Percentiles rank a stretch among this genome's conserved stretches.
Evolutionary conservation across 2,888 invertebrate genomes (phyloP).

Genomic region (Agrotis puta): DNA sequence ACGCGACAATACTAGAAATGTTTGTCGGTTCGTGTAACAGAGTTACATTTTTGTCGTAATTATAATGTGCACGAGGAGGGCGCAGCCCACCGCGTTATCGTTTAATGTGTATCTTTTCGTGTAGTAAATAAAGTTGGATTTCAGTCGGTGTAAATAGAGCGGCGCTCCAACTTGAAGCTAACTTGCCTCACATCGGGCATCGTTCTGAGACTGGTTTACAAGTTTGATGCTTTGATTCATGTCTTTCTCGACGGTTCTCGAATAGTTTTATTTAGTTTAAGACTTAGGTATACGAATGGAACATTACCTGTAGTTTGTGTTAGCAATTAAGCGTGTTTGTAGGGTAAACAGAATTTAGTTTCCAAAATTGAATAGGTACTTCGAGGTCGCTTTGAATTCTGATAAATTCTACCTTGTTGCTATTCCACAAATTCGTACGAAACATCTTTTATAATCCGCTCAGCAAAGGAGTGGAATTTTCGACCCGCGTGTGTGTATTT

Average conservation of each 20-base stretch:
- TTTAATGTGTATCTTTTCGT: no score
- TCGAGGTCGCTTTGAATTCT: neutral
- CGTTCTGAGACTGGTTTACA: constrained; percentile 33
- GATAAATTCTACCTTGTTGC: neutral
- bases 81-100: no score
- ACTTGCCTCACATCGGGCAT: constrained; percentile 31
- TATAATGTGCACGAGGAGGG: no score
- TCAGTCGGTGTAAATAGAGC: no score
- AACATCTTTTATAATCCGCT: no score
- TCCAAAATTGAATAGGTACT: neutral
- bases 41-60: no score
- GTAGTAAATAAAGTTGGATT: no score
- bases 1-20: no score
- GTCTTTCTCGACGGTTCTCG: constrained; percentile 22
- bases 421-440: no score
- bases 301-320: constrained; percentile 3
- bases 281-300: neutral
- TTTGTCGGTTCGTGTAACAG: no score
- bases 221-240: constrained; percentile 45
- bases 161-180: constrained; percentile 46
- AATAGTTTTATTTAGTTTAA: constrained; percentile 28
- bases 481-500: no score
- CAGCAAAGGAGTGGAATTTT: no score
- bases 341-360: neutral
- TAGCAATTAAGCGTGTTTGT: constrained; percentile 18